Base-by-base conservation (phyloP, 1,140 invertebrate species). In the Nixonia krombeini region DNA sequence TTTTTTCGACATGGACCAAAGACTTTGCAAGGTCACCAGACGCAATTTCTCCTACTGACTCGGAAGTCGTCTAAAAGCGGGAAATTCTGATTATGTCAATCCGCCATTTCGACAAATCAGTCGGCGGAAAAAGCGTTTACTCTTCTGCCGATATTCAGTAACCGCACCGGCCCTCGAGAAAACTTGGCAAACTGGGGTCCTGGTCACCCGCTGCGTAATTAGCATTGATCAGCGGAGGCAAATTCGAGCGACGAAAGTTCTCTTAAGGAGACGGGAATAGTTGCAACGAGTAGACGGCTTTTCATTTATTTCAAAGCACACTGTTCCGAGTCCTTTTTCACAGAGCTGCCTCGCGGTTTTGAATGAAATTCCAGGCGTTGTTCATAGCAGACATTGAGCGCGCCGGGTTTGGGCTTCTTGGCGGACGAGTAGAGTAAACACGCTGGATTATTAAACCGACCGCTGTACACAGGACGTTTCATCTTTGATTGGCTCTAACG, bases 371-470 rank as follows among this genome's bases (percentile, higher is more conserved):
- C 73, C 75, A 77, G 76, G 72, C 78, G 67, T 75, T 71, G 67
- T 70, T 73, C 73, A 59, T 68, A 41, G 15, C 10, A 26, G 63
- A 28, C 41, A 44, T 61, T 50, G 21, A 23, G 15, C 18, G 25
- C 38, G 53, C 52, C 37, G 62, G 31, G 50, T 21, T 47, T 17
- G 47, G 53, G 61, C 52, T 62, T 72, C 64, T 64, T 53, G 35
- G 50, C 52, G 35, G 47, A 46, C 49, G 56, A 74, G 59, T 23
- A 61, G 62, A 63, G 75, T 73, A 79, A 80, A 80, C 78, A 80
- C 64, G 70, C 76, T 70, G 70, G 75, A 79, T 80, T 79, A 79
- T 80, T 80, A 79, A 76, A 72, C 65, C 74, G 55, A 63, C 77
- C 72, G 58, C 42, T 70, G 53, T 45, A 62, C 46, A 66, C 31